Base-by-base conservation (phyloP, 2,888 invertebrate genomes). In the Cremastinae sp. region DNA sequence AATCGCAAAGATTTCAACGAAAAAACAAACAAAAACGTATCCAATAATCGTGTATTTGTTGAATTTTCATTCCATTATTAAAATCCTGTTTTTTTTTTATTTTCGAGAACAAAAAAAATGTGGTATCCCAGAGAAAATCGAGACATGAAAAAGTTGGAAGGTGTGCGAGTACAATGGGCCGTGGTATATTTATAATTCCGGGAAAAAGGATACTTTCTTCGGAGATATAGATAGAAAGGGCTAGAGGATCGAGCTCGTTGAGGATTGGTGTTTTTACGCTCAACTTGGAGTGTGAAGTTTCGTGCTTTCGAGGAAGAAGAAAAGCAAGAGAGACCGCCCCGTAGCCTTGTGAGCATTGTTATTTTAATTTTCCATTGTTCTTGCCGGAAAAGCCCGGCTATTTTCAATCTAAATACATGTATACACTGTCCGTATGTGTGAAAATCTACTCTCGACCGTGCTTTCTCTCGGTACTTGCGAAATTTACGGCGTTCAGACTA, bases 311-410 rank as follows among this genome's bases (percentile, higher is more conserved):
- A 62, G 78, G 62, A 14, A 59, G 61, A 69, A 49, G 66, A 47
- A 28, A 2, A 28, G n/a, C 16, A 34, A 12, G 12, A 41, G 41
- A 9, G 41, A 9, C 12, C 8, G 41, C 12, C n/a, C 20, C 36
- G 51, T 78, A 59, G 71, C 72, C 62, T 45, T 53, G 56, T 59
- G 49, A 28, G 69, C 78, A 78, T 79, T 79, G 79, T 80, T 79
- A 80, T 77, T 79, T 78, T 79, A 78, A 80, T 80, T 78, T 59
- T 28, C 73, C 56, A 78, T 80, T 80, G 80, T 80, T 80, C 80
- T 59, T 75, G 49, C 62, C 47, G 71, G 49, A 75, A 71, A 71
- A 56, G 28, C 62, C 49, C 54, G 43, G 66, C 71, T 62, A 75
- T 75, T 71, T 49, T 28, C 28, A 28, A 28, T 28, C 2, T 28